Base-by-base conservation (phyloP, 2,797 vertebrate genomes). In the Labeo calbasu region DNA sequence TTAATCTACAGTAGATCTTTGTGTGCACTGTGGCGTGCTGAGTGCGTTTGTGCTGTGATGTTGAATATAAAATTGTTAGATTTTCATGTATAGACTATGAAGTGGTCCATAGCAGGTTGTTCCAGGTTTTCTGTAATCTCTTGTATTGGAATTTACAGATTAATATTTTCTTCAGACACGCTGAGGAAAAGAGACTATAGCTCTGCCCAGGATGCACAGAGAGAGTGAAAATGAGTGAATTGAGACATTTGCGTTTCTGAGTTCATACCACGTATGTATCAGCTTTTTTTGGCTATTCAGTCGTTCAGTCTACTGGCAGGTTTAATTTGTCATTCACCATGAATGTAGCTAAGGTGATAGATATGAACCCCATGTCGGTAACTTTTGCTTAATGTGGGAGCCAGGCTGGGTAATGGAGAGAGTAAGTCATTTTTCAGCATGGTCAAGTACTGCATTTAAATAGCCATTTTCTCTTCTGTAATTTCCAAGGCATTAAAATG, bases 401-500 rank as follows among this genome's bases (percentile, higher is more conserved):
- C 63, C 77, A 85, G 79, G 57, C 23, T 79, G 77, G 82, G 71
- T 81, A 83, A 82, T 87, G 81, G 72, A 82, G 79, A 73, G 68
- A 84, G 77, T 84, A 82, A 73, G 79, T 83, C 63, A 80, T 89
- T 86, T 88, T 86, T 88, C 76, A 87, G 71, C 40, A 73, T 43
- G 82, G 88, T 81, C 82, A 88, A 89, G 88, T 87, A 76, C 85
- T 87, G 83, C 84, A 88, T 90, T 90, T 88, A 87, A 89, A 88
- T 84, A 83, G 84, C 82, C 77, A 88, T 87, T 88, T 87, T 84
- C 84, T 68, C 28, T 78, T 69, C 77, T 83, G 88, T 87, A 87
- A 89, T 90, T 88, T 88, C 82, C 68, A 71, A 87, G 84, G 83
- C 87, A 89, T 89, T 89, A 87, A 88, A 76, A 83, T 79, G 55